Evolutionary conservation across 2,113 vertebrate species (phyloP).

Genomic region (Craseonycteris thonglongyai): DNA sequence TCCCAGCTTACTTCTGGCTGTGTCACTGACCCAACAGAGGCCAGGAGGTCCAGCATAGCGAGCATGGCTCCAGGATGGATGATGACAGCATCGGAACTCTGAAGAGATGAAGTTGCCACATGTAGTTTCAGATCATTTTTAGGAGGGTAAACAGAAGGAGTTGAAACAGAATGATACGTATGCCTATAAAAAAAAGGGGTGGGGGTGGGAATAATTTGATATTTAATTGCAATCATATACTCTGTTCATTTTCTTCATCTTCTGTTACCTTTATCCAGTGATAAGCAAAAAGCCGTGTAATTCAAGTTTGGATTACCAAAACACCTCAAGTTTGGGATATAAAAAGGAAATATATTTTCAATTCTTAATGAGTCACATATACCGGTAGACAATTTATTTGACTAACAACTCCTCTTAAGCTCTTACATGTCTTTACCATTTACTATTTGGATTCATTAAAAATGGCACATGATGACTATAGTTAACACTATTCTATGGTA

Average conservation of each 20-base stretch:
- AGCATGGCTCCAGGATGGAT: slow-evolving; percentile 96
- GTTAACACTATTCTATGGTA: not conserved
- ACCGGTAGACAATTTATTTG: not conserved
- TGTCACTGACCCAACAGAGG: slow-evolving; percentile 89
- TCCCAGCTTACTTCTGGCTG: slow-evolving; percentile 91
- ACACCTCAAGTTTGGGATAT: not conserved
- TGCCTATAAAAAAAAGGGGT: slow-evolving; percentile 80
- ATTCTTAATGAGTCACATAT: not conserved
- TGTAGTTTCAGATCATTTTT: slow-evolving; percentile 91
- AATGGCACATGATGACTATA: not conserved
- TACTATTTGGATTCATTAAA: not conserved
- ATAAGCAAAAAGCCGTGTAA: not conserved
- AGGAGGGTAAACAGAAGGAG: slow-evolving; percentile 83
- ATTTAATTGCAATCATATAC: not conserved
- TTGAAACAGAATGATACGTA: slow-evolving; percentile 87
- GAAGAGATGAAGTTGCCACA: slow-evolving; percentile 77
- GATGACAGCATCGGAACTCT: slow-evolving; percentile 87
- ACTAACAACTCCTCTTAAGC: not conserved
- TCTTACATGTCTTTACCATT: not conserved
- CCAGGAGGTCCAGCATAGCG: slow-evolving; percentile 94
- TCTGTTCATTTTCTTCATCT: not conserved
- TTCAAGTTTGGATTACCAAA: not conserved
- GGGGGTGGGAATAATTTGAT: not conserved
- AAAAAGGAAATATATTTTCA: not conserved
- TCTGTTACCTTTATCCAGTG: slow-evolving; percentile 3